phyloP scores from a whole-genome alignment of 2,797 vertebrate species.

The Sebastes melanostomus region DNA sequence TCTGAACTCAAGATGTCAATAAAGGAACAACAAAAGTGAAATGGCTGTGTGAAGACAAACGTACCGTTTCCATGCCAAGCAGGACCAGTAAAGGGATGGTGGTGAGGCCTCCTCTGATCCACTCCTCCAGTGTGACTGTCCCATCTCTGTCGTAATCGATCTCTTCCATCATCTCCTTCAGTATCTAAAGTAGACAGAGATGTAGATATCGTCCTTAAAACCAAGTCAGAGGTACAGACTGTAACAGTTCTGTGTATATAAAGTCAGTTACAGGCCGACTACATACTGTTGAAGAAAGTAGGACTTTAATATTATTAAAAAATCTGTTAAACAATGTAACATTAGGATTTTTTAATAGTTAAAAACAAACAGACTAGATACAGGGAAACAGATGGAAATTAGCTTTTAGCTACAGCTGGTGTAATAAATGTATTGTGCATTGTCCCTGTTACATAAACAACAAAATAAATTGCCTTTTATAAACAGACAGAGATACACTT shows the following conservation, averaged over 20 bases:
- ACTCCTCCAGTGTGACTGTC: slow-evolving; percentile 92
- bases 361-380: not conserved
- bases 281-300: not conserved
- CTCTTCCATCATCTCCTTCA: slow-evolving; percentile 95
- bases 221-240: not conserved
- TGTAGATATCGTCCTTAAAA: not conserved
- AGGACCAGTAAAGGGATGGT: slow-evolving; percentile 94
- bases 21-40: not conserved
- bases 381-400: not conserved
- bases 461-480: not conserved
- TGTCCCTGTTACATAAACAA: not conserved
- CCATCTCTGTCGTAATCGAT: slow-evolving; percentile 91
- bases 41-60: slow-evolving; percentile 18
- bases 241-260: not conserved
- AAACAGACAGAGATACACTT: not conserved
- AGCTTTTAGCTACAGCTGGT: not conserved
- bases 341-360: not conserved
- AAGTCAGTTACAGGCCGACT: not conserved
- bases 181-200: slow-evolving; percentile 79
- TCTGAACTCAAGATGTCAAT: not conserved
- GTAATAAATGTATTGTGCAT: not conserved
- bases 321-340: not conserved
- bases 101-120: slow-evolving; percentile 94
- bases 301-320: not conserved
- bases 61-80: slow-evolving; percentile 92